Conservation (phyloP, 2,113 vertebrate genomes). For the Micronisus gabar region DNA sequence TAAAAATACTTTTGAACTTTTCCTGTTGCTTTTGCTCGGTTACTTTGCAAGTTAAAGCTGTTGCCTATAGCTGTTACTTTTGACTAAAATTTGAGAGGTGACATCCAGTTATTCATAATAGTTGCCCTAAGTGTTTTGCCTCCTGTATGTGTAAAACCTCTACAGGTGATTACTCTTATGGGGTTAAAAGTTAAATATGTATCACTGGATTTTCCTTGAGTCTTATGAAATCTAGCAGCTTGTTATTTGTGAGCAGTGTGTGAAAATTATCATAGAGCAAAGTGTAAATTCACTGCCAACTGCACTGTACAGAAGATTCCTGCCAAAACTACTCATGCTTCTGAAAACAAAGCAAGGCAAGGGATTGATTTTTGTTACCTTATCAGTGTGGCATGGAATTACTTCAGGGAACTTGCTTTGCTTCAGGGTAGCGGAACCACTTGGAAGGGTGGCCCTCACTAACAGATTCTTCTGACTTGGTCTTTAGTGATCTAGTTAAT, state of each 20-base stretch:
- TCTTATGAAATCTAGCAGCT: neutral
- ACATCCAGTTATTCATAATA: neutral
- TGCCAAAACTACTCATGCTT: neutral
- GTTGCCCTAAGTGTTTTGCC: neutral
- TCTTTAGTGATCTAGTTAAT: neutral
- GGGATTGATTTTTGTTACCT: neutral
- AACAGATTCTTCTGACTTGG: neutral
- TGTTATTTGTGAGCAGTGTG: neutral
- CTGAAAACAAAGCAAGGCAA: slow-evolving; percentile 14
- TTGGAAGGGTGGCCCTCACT: neutral
- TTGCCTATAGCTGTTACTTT: neutral
- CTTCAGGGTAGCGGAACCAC: neutral
- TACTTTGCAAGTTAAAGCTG: neutral
- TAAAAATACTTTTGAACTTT: neutral
- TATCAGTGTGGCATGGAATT: neutral
- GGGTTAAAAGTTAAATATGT: neutral
- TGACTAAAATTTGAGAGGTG: neutral
- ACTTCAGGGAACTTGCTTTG: neutral
- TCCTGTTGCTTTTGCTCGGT: neutral
- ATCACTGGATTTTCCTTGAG: neutral
- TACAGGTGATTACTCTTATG: neutral
- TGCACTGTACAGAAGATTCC: neutral
- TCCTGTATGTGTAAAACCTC: neutral
- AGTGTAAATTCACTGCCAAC: neutral
- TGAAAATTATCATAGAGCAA: slow-evolving; percentile 2